Base-by-base conservation (phyloP, 2,888 invertebrate species). In the Nomada fabriciana region DNA sequence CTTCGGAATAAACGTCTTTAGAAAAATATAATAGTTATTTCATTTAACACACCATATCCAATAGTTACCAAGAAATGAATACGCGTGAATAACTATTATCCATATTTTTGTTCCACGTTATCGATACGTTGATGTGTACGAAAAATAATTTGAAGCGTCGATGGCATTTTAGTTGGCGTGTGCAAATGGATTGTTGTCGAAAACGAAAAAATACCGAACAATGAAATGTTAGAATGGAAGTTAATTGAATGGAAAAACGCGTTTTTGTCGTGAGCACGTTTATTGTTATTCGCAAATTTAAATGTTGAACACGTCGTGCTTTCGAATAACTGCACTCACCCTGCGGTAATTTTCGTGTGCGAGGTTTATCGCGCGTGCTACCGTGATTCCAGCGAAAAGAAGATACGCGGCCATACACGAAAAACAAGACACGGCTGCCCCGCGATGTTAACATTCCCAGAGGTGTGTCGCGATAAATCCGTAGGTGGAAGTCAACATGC, bases 371-470 rank as follows among this genome's bases (percentile, higher is more conserved):
- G 63, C 50, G 52, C 29, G 59, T 65, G 65, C 53, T 23, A 57
- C 57, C 63, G 74, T 65, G 74, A 75, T 86, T 85, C 73, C 36
- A 53, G 64, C 18, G 75, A 63, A 55, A 84, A 83, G 77, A 76
- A 87, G 74, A 72, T 36, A 80, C 73, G 64, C 55, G 55, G n/a
- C 74, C 52, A 60, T 81, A 50, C 71, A 69, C 63, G 65, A 70
- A 80, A 80, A 88, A 85, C 88, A 87, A 83, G 84, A 81, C 79
- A 76, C 74, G 76, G 68, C 82, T 69, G 79, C 69, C 82, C 79
- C 79, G 85, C 61, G 55, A 80, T 82, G 85, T 89, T 90, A 88
- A 90, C 85, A 84, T 88, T 90, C 87, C 86, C 86, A 76, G 85
- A 83, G 86, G 83, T 84, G 83, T 76, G 80, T 79, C 80, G 77